Percentiles rank a stretch among this genome's conserved stretches.
Conservation (phyloP, 2,797 vertebrate genomes). For the Peromyscus eremicus region DNA sequence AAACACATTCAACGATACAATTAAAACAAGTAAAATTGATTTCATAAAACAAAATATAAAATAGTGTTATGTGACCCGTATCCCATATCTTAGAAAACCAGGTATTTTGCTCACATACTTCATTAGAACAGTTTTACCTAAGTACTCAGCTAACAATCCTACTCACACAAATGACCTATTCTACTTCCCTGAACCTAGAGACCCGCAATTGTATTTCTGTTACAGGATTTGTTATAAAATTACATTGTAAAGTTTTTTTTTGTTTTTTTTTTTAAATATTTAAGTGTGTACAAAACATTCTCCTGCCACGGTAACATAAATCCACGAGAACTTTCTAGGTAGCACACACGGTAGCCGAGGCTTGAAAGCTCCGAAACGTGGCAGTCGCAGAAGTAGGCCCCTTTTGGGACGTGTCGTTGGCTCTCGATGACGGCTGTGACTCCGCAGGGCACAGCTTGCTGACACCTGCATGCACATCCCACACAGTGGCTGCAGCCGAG, state of each 20-base stretch:
- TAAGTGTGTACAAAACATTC: constrained; percentile 79
- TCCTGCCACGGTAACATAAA: constrained; percentile 76
- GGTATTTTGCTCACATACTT: constrained; percentile 86
- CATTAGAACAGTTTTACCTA: constrained; percentile 84
- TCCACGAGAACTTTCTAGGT: constrained; percentile 39
- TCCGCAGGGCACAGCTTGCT: not conserved
- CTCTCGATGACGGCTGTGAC: rapidly evolving
- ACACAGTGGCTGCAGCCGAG: rapidly evolving
- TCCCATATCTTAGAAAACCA: constrained; percentile 86
- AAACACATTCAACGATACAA: constrained; percentile 85
- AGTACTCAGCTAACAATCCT: constrained; percentile 69
- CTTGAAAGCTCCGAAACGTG: constrained; percentile 12
- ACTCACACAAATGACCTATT: constrained; percentile 80
- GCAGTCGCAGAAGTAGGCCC: rapidly evolving
- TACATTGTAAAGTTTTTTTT: constrained; percentile 77
- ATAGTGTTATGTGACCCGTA: constrained; percentile 85
- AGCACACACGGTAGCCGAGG: not conserved
- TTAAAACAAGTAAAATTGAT: constrained; percentile 85
- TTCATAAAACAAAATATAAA: constrained; percentile 84
- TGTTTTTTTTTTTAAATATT: constrained; percentile 75
- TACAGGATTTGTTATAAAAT: constrained; percentile 79
- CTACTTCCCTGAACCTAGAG: constrained; percentile 86
- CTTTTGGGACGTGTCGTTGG: rapidly evolving
- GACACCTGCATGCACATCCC: not conserved
- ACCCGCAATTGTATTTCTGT: constrained; percentile 77